Conservation (phyloP, 2,888 invertebrate species). For the Pseudococcus longispinus region DNA sequence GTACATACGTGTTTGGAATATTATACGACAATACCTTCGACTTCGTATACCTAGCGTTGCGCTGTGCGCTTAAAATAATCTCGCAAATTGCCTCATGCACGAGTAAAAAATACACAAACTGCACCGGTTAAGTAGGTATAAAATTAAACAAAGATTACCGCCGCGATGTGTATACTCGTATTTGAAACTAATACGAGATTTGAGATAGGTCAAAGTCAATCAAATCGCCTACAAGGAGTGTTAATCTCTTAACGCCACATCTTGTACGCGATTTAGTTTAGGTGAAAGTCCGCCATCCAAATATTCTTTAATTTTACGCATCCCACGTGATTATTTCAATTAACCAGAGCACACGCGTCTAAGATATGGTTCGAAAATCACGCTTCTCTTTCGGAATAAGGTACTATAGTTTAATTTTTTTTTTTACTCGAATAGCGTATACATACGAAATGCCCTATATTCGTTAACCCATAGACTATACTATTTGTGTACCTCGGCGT, state of each 20-base stretch:
- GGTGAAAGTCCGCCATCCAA: conserved; percentile 13
- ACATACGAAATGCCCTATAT: not conserved
- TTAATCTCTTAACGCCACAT: not conserved
- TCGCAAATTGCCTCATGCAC: not conserved
- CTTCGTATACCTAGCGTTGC: too few species aligned
- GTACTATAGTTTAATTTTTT: not conserved
- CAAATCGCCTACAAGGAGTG: not conserved
- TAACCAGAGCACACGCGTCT: conserved; percentile 18
- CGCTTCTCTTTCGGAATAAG: not conserved
- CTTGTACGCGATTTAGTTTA: not conserved
- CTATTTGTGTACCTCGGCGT: not conserved
- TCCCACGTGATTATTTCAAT: conserved; percentile 18
- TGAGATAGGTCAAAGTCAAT: conserved; percentile 20
- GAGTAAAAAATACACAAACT: not conserved
- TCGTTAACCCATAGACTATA: not conserved
- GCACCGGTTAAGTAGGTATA: not conserved
- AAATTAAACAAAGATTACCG: not conserved
- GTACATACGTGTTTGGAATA: not conserved
- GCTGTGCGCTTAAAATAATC: not conserved
- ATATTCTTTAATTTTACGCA: conserved; percentile 18
- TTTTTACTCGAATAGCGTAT: not conserved
- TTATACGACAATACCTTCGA: not conserved
- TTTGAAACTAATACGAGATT: not conserved
- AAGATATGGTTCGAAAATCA: conserved; percentile 30
- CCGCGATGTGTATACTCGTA: not conserved